Conservation (phyloP, 1,140 invertebrate species). For the Drosophila lowei region DNA sequence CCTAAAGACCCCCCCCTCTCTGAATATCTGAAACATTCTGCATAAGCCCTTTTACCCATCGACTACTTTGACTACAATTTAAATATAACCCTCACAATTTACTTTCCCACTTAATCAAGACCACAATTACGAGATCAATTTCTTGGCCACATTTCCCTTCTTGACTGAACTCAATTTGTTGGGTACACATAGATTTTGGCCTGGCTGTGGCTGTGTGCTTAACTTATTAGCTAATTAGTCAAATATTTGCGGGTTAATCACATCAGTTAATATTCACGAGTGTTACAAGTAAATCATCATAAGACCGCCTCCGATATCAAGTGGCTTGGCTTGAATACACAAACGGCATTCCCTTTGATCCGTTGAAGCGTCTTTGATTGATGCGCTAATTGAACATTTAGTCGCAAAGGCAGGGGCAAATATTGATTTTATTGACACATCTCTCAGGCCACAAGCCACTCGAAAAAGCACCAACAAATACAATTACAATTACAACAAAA, state of each 20-base stretch:
- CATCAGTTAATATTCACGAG: conserved; percentile 40
- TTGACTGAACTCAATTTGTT: conserved; percentile 12
- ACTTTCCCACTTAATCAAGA: conserved; percentile 6
- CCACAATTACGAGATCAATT: neutral
- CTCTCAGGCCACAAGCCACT: conserved; percentile 30
- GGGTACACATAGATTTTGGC: conserved; percentile 12
- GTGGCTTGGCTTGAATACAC: conserved; percentile 24
- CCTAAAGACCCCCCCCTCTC: too few relatives aligned
- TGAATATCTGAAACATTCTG: too few relatives aligned
- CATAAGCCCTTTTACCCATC: too few relatives aligned
- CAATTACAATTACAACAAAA: conserved; percentile 4
- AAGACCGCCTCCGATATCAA: conserved; percentile 22
- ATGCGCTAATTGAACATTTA: conserved; percentile 71
- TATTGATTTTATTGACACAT: conserved; percentile 71
- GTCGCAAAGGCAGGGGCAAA: conserved; percentile 55
- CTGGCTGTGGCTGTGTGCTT: conserved; percentile 19
- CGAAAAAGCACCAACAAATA: neutral
- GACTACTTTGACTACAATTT: neutral
- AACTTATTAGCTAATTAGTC: conserved; percentile 68
- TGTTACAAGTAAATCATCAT: conserved; percentile 29
- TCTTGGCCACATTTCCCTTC: neutral
- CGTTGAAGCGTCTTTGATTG: conserved; percentile 50
- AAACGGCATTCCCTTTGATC: conserved; percentile 37
- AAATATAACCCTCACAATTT: neutral
- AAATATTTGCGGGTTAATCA: conserved; percentile 61